Evolutionary conservation across 64 coral and sea anemone species (phyloP).

Genomic region (Anthopleura sola): DNA sequence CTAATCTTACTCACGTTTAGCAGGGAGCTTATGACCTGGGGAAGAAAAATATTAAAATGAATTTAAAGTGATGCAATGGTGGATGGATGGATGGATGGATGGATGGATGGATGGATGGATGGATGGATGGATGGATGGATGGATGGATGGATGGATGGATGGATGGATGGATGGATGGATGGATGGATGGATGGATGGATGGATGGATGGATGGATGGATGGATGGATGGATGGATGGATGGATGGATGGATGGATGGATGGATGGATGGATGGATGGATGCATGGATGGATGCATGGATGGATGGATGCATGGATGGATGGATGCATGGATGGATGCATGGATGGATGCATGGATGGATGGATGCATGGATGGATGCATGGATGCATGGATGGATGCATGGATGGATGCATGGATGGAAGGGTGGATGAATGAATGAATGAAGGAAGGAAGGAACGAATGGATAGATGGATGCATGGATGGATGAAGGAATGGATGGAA

Average conservation of each 20-base stretch:
- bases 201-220: not conserved
- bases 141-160: not conserved
- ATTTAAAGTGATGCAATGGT: too few species aligned
- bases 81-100: not conserved
- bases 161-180: not conserved
- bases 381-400: too few species aligned
- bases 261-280: not conserved
- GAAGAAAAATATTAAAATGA: not conserved
- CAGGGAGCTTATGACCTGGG: slow-evolving; percentile 88
- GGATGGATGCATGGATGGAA: not conserved
- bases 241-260: too few species aligned
- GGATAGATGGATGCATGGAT: too few species aligned
- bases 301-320: not conserved
- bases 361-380: too few species aligned
- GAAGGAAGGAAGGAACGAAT: too few species aligned
- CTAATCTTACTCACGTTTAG: slow-evolving; percentile 64
- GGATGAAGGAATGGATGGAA: too few species aligned
- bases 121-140: too few species aligned
- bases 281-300: not conserved
- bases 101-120: too few species aligned
- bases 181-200: not conserved
- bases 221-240: too few species aligned
- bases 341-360: too few species aligned
- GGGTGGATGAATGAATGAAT: not conserved
- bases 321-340: not conserved